Conservation (phyloP, 2,888 invertebrate species). For the Callinectes sapidus region DNA sequence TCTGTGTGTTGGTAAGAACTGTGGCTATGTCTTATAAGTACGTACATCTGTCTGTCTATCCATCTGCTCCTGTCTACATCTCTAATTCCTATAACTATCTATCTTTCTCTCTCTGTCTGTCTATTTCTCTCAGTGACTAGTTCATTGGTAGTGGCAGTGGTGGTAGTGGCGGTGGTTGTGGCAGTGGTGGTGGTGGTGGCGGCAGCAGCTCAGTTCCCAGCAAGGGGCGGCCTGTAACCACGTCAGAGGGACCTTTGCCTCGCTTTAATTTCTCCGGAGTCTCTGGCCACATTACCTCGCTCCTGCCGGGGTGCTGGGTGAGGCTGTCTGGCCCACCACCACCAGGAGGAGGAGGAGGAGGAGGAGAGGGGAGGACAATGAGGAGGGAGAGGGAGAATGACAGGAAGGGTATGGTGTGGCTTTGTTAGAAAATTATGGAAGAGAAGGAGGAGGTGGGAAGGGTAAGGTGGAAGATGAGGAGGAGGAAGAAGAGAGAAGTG, state of each 20-base stretch:
- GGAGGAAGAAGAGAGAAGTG: neutral
- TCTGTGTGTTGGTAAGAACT: neutral
- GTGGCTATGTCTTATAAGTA: too few species aligned
- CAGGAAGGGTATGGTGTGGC: neutral
- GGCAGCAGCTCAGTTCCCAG: neutral
- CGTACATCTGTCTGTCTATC: neutral
- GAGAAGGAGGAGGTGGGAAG: too few species aligned
- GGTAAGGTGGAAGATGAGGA: neutral
- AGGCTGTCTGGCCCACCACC: neutral
- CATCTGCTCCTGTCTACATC: neutral
- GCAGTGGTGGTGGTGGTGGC: neutral
- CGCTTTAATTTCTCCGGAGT: constrained; percentile 42
- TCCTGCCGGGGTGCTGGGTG: neutral
- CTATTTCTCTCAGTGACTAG: neutral
- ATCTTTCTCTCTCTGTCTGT: neutral
- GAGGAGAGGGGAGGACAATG: neutral
- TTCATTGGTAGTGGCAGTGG: neutral
- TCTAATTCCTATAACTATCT: neutral
- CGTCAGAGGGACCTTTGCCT: constrained; percentile 21
- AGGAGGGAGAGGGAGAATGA: neutral
- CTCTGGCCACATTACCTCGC: neutral
- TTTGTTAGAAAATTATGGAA: too few species aligned
- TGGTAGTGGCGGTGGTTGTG: neutral
- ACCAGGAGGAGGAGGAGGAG: too few species aligned
- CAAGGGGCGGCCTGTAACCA: constrained; percentile 7